Evolutionary conservation across 2,797 vertebrate species (phyloP).

Genomic region (Selene dorsalis): DNA sequence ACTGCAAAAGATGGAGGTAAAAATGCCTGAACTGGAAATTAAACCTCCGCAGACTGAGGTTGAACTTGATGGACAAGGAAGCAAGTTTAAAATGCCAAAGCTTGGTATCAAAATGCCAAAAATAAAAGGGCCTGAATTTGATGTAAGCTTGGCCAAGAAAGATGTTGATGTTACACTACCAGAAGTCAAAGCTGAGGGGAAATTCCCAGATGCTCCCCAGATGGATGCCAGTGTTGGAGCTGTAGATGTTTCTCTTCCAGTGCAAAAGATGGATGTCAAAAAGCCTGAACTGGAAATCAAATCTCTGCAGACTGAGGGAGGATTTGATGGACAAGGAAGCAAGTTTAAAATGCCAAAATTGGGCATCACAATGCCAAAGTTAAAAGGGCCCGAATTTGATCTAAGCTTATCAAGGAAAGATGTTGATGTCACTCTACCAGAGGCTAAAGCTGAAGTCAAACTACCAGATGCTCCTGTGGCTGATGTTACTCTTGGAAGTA

Average conservation of each 20-base stretch:
- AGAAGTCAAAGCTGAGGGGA: not conserved
- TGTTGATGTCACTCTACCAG: not conserved
- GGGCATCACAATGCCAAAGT: constrained; percentile 9
- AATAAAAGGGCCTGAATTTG: not conserved
- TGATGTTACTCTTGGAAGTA: not conserved
- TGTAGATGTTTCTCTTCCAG: not conserved
- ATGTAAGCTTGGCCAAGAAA: not conserved
- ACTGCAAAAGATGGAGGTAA: constrained; percentile 14
- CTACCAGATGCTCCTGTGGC: not conserved
- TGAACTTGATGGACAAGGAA: constrained; percentile 47
- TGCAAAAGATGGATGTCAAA: not conserved
- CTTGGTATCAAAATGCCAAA: not conserved
- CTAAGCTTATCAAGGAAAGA: constrained; percentile 1
- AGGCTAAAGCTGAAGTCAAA: constrained; percentile 8
- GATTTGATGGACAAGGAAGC: constrained; percentile 1
- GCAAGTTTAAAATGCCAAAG: not conserved
- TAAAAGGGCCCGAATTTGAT: constrained; percentile 17
- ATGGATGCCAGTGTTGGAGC: not conserved
- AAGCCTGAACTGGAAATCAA: not conserved
- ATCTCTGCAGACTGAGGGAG: not conserved
- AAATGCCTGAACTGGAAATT: constrained; percentile 2
- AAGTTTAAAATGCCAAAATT: constrained; percentile 21
- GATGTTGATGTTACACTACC: not conserved
- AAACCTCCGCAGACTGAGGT: not conserved
- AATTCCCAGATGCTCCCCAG: not conserved